Percentiles rank a stretch among this genome's conserved stretches.
These are phyloP conservation scores for Drosophila pandora DNA, from an alignment of 1,140 invertebrate species.

Conservation along the genomic window DNA sequence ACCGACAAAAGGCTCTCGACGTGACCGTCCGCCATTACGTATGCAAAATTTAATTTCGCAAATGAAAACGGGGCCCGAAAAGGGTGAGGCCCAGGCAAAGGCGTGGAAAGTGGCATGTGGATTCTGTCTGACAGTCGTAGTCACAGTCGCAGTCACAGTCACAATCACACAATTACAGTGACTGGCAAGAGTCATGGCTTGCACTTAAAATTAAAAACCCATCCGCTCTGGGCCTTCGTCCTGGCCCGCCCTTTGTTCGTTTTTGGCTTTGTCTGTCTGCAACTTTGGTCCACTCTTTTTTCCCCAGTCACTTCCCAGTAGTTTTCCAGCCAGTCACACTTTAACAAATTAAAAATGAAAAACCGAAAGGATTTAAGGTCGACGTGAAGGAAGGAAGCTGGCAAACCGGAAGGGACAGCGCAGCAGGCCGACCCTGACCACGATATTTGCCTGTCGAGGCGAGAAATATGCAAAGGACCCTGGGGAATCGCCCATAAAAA, in stretches of 20 bases:
- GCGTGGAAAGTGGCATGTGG: constrained; percentile 19
- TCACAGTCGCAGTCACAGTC: constrained; percentile 28
- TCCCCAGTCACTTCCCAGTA: not conserved
- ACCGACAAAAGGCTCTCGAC: constrained; percentile 32
- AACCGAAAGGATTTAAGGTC: constrained; percentile 38
- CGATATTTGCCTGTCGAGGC: constrained; percentile 44
- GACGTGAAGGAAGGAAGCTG: constrained; percentile 26
- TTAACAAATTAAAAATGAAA: constrained; percentile 74
- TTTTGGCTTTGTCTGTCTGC: constrained; percentile 34
- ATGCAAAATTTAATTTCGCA: constrained; percentile 78
- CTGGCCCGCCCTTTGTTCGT: constrained; percentile 7
- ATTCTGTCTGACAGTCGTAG: constrained; percentile 17
- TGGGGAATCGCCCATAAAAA: constrained; percentile 42
- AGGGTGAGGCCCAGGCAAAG: constrained; percentile 12
- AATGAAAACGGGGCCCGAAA: constrained; percentile 53
- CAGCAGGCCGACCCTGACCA: constrained; percentile 54
- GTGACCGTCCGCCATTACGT: constrained; percentile 47
- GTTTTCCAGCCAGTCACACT: constrained; percentile 60
- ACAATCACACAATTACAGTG: constrained; percentile 25
- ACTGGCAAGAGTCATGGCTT: constrained; percentile 53
- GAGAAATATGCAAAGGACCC: constrained; percentile 52
- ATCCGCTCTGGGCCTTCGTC: not conserved
- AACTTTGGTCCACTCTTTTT: constrained; percentile 15
- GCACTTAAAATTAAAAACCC: constrained; percentile 64
- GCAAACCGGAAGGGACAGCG: constrained; percentile 57